A percentile compares a stretch with the other conserved stretches of the same genome.
These are phyloP conservation scores for Melanotaenia trifasciata DNA, from an alignment of 2,797 vertebrate species.

Conservation along the genomic window DNA sequence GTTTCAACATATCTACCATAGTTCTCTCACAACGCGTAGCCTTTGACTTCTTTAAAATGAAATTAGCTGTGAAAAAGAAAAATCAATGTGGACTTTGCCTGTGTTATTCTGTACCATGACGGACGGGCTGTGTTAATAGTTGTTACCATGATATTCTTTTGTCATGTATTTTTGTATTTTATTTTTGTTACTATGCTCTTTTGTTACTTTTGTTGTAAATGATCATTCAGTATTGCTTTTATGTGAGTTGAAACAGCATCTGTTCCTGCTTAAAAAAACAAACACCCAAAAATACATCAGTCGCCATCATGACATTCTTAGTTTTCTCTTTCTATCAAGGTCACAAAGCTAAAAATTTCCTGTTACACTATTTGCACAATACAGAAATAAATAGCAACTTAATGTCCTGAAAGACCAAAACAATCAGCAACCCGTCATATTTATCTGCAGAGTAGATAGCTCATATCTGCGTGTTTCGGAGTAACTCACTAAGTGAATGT, in stretches of 20 bases:
- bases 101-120: slow-evolving; percentile 46
- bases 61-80: slow-evolving; percentile 80
- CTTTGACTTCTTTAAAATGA: slow-evolving; percentile 41
- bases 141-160: slow-evolving; percentile 53
- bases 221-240: slow-evolving; percentile 50
- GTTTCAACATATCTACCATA: slow-evolving; percentile 26
- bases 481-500: slow-evolving; percentile 41
- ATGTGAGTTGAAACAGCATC: slow-evolving; percentile 30
- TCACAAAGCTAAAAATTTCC: background rate
- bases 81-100: slow-evolving; percentile 46
- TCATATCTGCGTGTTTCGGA: background rate
- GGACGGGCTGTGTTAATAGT: slow-evolving; percentile 32
- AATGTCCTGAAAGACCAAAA: slow-evolving; percentile 12
- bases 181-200: background rate
- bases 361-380: background rate
- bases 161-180: slow-evolving; percentile 2
- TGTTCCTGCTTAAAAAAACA: slow-evolving; percentile 22
- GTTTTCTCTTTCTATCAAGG: slow-evolving; percentile 7
- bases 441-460: background rate
- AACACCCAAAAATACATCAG: background rate
- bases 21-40: slow-evolving; percentile 32
- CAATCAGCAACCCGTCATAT: slow-evolving; percentile 10
- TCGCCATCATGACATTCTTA: slow-evolving; percentile 2
- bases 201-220: background rate
- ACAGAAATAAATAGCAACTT: slow-evolving; percentile 15